phyloP scores from a whole-genome alignment of 1,140 invertebrate genomes.

The Heliconius hewitsoni region DNA sequence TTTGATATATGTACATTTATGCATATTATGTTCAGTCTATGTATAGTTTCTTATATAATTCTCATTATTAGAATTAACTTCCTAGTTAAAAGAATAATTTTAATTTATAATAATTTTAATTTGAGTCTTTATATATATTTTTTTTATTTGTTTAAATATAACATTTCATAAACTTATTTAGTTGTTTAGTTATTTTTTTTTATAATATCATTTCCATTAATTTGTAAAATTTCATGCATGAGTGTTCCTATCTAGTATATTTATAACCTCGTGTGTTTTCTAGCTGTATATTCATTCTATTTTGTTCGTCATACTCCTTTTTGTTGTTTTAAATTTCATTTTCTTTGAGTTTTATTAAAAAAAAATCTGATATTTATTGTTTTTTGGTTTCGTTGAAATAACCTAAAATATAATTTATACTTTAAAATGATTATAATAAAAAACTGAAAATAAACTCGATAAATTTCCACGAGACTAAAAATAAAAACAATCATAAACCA shows the following conservation, averaged over 20 bases:
- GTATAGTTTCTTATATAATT: neutral
- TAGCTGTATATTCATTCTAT: conserved; percentile 2
- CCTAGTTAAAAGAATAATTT: too few species aligned
- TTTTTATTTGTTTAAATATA: neutral
- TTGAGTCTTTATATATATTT: too few species aligned
- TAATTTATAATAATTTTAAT: too few species aligned
- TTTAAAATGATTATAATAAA: neutral
- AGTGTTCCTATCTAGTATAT: conserved; percentile 19
- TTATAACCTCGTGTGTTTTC: conserved; percentile 24
- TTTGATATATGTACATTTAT: conserved; percentile 3
- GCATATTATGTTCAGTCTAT: neutral
- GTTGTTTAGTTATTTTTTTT: neutral
- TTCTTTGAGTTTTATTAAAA: conserved; percentile 14
- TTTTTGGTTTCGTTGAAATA: conserved; percentile 16
- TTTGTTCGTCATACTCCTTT: conserved; percentile 4
- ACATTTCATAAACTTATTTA: neutral
- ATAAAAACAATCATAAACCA: neutral
- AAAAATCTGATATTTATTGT: neutral
- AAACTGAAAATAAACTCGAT: neutral
- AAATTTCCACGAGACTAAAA: neutral
- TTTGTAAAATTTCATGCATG: conserved; percentile 19
- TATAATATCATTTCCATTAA: conserved; percentile 1
- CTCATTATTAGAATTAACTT: neutral
- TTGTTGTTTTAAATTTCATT: conserved; percentile 16
- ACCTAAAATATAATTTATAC: neutral